Evolutionary conservation across 2,797 vertebrate genomes (phyloP).

Genomic region (Erpetoichthys calabaricus): DNA sequence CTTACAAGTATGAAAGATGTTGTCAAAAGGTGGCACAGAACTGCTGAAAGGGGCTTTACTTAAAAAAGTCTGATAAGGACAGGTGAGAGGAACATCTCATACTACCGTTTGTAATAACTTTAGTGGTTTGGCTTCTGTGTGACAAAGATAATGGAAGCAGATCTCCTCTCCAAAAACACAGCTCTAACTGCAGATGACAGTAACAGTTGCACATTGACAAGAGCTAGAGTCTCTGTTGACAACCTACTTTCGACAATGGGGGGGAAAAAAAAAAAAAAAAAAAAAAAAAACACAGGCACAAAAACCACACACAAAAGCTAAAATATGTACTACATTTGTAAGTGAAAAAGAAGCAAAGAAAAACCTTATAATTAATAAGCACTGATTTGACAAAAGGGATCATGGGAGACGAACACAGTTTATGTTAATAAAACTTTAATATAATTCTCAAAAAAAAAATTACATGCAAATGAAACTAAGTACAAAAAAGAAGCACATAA

Average conservation of each 20-base stretch:
- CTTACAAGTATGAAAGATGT: slow-evolving; percentile 1
- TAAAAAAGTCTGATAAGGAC: slow-evolving; percentile 1
- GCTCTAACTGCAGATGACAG: not conserved
- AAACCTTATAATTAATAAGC: slow-evolving; percentile 1
- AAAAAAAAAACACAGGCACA: no score
- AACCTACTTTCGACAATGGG: no score
- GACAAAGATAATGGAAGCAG: slow-evolving; percentile 5
- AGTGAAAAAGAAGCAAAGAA: no score
- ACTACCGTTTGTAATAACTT: not conserved
- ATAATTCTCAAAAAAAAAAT: no score
- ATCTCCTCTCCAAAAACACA: not conserved
- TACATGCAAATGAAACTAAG: no score
- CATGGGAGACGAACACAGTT: no score
- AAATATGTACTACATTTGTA: no score
- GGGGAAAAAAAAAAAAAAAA: no score
- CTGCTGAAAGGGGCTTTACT: slow-evolving; percentile 7
- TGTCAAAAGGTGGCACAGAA: slow-evolving; percentile 7
- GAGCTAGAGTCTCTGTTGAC: not conserved
- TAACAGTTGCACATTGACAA: not conserved
- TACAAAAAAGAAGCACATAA: no score
- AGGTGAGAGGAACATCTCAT: not conserved
- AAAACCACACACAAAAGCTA: no score
- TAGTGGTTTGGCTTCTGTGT: not conserved
- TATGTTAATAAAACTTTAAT: no score
- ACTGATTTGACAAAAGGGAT: not conserved